Conservation (phyloP, 2,888 invertebrate species). For the Ormyrus thymus region DNA sequence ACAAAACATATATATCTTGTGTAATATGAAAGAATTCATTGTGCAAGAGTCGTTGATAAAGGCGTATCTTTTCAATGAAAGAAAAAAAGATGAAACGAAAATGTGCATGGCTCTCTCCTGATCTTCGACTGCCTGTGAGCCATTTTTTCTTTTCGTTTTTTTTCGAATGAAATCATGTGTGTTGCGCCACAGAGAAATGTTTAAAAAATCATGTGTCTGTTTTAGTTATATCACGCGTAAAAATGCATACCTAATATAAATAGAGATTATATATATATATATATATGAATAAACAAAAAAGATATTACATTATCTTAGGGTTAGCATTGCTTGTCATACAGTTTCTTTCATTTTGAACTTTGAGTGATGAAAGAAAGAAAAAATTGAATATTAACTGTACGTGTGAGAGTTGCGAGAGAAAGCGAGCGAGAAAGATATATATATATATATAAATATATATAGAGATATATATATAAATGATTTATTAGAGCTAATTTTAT, state of each 20-base stretch:
- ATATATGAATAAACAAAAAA: conserved; percentile 65
- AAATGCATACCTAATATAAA: conserved; percentile 73
- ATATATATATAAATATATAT: conserved; percentile 20
- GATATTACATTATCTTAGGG: conserved; percentile 73
- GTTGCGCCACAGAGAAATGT: conserved; percentile 60
- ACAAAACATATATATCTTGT: conserved; percentile 48
- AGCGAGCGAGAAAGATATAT: conserved; percentile 38
- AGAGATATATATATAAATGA: conserved; percentile 41
- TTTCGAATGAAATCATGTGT: conserved; percentile 50
- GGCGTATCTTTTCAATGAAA: conserved; percentile 27
- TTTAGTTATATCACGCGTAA: conserved; percentile 71
- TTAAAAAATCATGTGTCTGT: conserved; percentile 70
- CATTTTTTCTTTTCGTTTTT: conserved; percentile 55
- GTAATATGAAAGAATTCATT: conserved; percentile 39
- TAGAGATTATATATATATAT: conserved; percentile 68
- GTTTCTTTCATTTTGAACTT: conserved; percentile 66
- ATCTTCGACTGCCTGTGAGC: conserved; percentile 67
- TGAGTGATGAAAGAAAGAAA: conserved; percentile 56
- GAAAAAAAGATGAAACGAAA: conserved; percentile 47
- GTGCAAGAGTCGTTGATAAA: conserved; percentile 48
- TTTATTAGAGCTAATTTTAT: conserved; percentile 71
- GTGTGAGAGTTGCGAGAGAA: conserved; percentile 39
- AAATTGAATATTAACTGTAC: conserved; percentile 46
- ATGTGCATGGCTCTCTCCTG: conserved; percentile 66
- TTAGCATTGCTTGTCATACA: conserved; percentile 73